Conservation (phyloP, 2,797 vertebrate genomes). For the Chromis chromis region DNA sequence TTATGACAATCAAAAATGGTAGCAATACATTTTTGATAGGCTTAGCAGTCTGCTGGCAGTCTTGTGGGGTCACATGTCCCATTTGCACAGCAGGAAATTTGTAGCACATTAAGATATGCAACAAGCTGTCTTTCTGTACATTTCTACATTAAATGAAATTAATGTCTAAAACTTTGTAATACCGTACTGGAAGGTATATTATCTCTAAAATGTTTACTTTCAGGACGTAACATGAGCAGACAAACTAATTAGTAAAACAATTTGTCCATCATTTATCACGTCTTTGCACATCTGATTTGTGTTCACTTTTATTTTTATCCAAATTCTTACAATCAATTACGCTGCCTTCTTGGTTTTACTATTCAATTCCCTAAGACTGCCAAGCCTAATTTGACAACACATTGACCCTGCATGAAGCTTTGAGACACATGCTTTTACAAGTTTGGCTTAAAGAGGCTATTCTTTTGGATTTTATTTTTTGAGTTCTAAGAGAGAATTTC, state of each 20-base stretch:
- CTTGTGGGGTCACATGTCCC: constrained; percentile 30
- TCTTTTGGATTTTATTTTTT: constrained; percentile 57
- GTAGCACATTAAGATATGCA: constrained; percentile 3
- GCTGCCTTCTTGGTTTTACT: constrained; percentile 3
- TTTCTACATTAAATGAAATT: constrained; percentile 15
- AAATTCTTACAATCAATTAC: constrained; percentile 38
- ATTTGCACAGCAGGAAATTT: constrained; percentile 28
- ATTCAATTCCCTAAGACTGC: constrained; percentile 81
- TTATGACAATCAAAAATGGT: constrained; percentile 85
- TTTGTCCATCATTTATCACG: background rate
- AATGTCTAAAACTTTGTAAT: constrained; percentile 18
- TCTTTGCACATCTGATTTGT: constrained; percentile 27
- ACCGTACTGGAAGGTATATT: background rate
- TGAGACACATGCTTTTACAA: constrained; percentile 80
- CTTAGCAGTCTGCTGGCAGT: constrained; percentile 90
- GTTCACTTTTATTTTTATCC: constrained; percentile 33
- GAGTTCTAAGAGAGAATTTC: constrained; percentile 40
- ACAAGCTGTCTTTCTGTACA: constrained; percentile 3
- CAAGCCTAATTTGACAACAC: constrained; percentile 82
- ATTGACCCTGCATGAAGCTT: constrained; percentile 86
- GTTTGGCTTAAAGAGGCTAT: constrained; percentile 71
- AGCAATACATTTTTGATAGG: constrained; percentile 88
- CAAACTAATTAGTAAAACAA: background rate
- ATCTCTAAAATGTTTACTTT: constrained; percentile 5
- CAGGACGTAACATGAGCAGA: background rate